phyloP scores from a whole-genome alignment of 2,888 invertebrate genomes.

The Dicranocentrus wangi region DNA sequence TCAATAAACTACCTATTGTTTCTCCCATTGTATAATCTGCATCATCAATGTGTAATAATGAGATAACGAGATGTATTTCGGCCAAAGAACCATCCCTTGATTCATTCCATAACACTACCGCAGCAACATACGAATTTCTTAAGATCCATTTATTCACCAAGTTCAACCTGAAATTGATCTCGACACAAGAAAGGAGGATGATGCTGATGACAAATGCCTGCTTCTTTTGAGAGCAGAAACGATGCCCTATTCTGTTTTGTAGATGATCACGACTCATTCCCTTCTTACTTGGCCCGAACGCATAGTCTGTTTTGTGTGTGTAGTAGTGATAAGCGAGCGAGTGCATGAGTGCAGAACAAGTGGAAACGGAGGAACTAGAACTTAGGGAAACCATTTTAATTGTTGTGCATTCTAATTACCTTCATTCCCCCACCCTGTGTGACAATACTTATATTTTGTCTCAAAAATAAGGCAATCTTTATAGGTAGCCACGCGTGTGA shows the following conservation, averaged over 20 bases:
- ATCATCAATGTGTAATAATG: constrained; percentile 14
- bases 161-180: constrained; percentile 30
- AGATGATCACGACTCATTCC: background rate
- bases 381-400: constrained; percentile 17
- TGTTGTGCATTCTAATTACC: constrained; percentile 48
- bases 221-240: no score
- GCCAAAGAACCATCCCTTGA: constrained; percentile 52
- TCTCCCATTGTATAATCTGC: background rate
- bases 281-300: no score
- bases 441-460: background rate
- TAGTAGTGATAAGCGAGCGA: no score
- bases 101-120: no score
- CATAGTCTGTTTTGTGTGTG: no score
- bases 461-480: background rate
- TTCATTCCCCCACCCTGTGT: background rate
- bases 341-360: constrained; percentile 59
- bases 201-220: no score
- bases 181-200: no score
- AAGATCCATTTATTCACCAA: constrained; percentile 22
- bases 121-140: background rate
- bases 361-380: constrained; percentile 33
- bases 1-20: constrained; percentile 29
- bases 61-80: constrained; percentile 52
- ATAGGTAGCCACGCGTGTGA: background rate
- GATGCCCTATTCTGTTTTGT: no score